Conservation (phyloP, 2,113 vertebrate species). For the Pangasianodon gigas region DNA sequence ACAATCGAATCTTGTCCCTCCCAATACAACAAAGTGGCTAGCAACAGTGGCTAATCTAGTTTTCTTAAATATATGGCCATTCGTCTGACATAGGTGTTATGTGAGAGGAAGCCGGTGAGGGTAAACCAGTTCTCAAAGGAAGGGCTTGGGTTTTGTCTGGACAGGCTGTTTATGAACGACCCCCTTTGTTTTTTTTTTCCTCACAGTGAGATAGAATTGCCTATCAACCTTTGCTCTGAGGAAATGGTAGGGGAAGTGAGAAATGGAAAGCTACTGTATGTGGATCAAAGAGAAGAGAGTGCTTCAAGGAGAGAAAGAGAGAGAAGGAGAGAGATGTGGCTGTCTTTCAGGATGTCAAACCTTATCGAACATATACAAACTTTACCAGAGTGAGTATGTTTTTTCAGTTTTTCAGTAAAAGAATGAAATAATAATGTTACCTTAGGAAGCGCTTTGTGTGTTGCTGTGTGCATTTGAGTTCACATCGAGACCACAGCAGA, state of each 20-base stretch:
- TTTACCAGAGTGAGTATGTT: not conserved
- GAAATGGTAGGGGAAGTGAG: conserved; percentile 3
- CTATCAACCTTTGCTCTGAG: conserved; percentile 23
- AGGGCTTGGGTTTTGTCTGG: not conserved
- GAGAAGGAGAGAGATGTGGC: conserved; percentile 28
- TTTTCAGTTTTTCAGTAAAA: conserved; percentile 10
- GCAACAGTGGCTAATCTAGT: not conserved
- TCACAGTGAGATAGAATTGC: not conserved
- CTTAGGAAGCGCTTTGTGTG: conserved; percentile 13
- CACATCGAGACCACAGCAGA: not conserved
- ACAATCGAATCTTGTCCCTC: conserved; percentile 1
- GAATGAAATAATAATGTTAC: not conserved
- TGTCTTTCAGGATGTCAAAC: conserved; percentile 23
- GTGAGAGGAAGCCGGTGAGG: not conserved
- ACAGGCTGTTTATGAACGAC: not conserved
- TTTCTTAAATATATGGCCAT: not conserved
- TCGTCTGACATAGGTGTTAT: not conserved
- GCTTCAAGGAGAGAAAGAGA: conserved; percentile 42
- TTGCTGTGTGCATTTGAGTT: not conserved
- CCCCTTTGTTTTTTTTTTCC: not conserved
- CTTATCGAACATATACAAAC: conserved; percentile 13
- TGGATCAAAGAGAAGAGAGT: conserved; percentile 32
- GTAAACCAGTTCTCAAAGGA: not conserved
- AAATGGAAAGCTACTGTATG: conserved; percentile 25
- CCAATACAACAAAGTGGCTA: conserved; percentile 19